Evolutionary conservation across 2,888 invertebrate species (phyloP), one percentile per base, ranked within the genome.

Genomic region (Notodromas monacha): DNA sequence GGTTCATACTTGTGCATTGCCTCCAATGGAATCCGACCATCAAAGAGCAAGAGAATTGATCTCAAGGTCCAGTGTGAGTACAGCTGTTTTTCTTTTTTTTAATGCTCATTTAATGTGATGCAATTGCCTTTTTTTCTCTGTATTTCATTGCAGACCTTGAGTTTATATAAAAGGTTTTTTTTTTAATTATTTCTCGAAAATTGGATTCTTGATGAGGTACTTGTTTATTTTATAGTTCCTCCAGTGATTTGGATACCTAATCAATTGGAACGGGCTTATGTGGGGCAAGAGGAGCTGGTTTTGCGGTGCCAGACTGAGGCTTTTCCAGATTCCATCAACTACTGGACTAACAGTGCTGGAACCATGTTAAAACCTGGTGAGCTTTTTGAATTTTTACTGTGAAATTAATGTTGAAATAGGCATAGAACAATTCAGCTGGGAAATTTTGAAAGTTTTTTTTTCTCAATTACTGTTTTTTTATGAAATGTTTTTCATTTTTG

Each of bases 171-270:
- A n/a, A n/a, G n/a, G n/a, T n/a, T n/a, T n/a, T n/a, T n/a, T n/a
- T n/a, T n/a, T n/a, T n/a, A n/a, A n/a, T n/a, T n/a, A n/a, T n/a
- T n/a, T n/a, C n/a, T n/a, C n/a, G n/a, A n/a, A n/a, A n/a, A n/a
- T n/a, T n/a, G n/a, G n/a, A n/a, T n/a, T n/a, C n/a, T n/a, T n/a
- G n/a, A n/a, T n/a, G n/a, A n/a, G n/a, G n/a, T 21, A 21, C 8
- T 21, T n/a, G 6, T 6, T 21, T 6, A 21, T 21, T 21, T 42
- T 45, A 30, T 54, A 79, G 79, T 81, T 61, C 77, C 77, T 16
- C 79, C 79, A 35, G 77, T 79, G 77, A 57, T 81, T 45, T 73
- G 76, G 39, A 79, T 81, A 46, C 73, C 77, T 31, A 77, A 77
- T 54, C 79, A 79, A 52, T 58, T 79, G 47, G 77, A 77, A 50